Percentiles rank a stretch among this genome's conserved stretches.
Evolutionary conservation across 1,140 invertebrate species (phyloP).

Genomic region (Scylla paramamosain): DNA sequence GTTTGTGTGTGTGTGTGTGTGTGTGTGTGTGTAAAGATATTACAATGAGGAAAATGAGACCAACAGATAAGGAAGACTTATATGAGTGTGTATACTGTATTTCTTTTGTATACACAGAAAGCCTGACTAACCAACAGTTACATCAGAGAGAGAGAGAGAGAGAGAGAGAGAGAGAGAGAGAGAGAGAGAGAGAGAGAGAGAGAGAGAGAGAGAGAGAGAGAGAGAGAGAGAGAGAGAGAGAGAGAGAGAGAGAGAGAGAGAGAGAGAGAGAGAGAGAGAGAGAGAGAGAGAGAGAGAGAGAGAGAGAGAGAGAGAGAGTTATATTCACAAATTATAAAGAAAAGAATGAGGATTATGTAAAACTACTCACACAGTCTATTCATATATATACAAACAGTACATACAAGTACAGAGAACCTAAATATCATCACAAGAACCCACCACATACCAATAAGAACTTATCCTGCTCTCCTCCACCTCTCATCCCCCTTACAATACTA

Average conservation of each 20-base stretch:
- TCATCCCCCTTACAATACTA: background rate
- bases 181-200: too few species aligned
- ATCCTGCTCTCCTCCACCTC: background rate
- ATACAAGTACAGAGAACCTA: background rate
- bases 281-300: too few species aligned
- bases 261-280: too few species aligned
- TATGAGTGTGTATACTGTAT: background rate
- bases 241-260: slow-evolving; percentile 3
- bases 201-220: too few species aligned
- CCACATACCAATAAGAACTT: background rate
- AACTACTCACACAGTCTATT: slow-evolving; percentile 30
- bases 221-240: background rate
- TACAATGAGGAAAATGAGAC: background rate
- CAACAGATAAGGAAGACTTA: slow-evolving; percentile 10
- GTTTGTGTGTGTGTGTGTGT: background rate
- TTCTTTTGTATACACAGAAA: background rate
- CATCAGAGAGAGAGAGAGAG: too few species aligned
- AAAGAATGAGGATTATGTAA: background rate
- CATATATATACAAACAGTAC: slow-evolving; percentile 41
- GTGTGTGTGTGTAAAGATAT: background rate
- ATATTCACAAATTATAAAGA: background rate
- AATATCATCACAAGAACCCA: background rate
- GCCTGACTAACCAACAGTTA: background rate
- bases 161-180: too few species aligned
- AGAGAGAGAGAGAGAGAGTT: background rate